Conservation (phyloP, 2,113 vertebrate genomes). For the Oryzias woworae region DNA sequence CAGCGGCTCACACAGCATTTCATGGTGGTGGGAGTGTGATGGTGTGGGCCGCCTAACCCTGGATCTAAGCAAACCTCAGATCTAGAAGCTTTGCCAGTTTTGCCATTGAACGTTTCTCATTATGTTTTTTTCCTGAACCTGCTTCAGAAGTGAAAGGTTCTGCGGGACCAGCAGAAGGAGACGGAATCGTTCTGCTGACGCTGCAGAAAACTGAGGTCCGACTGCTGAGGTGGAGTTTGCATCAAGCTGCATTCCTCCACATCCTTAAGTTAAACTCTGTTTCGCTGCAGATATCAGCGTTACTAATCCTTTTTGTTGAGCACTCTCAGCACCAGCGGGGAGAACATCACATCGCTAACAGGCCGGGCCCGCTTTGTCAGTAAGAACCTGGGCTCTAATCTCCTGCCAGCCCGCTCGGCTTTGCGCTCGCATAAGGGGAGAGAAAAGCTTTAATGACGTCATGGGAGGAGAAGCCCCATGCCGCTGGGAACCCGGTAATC, state of each 20-base stretch:
- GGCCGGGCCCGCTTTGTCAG: constrained; percentile 61
- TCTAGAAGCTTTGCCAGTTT: no score
- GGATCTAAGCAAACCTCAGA: no score
- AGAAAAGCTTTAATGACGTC: constrained; percentile 78
- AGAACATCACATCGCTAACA: constrained; percentile 64
- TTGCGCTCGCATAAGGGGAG: constrained; percentile 17
- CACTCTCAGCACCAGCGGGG: constrained; percentile 59
- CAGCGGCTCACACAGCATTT: no score
- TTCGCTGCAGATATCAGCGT: constrained; percentile 42
- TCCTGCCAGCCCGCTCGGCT: constrained; percentile 47
- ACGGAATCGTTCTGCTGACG: neutral
- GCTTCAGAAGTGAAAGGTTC: no score
- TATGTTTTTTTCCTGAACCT: no score
- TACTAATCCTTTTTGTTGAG: constrained; percentile 66
- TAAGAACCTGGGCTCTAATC: constrained; percentile 70
- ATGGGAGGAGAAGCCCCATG: constrained; percentile 78
- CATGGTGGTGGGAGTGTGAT: no score
- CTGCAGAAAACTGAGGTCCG: neutral
- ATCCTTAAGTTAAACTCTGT: constrained; percentile 46
- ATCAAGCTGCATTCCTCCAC: constrained; percentile 1
- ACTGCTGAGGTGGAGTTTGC: neutral
- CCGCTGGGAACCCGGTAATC: constrained; percentile 82
- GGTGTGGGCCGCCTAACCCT: no score
- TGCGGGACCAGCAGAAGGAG: no score
- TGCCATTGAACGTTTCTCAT: no score